phyloP scores from a whole-genome alignment of 2,888 invertebrate genomes.

The Amphimallon solstitiale region DNA sequence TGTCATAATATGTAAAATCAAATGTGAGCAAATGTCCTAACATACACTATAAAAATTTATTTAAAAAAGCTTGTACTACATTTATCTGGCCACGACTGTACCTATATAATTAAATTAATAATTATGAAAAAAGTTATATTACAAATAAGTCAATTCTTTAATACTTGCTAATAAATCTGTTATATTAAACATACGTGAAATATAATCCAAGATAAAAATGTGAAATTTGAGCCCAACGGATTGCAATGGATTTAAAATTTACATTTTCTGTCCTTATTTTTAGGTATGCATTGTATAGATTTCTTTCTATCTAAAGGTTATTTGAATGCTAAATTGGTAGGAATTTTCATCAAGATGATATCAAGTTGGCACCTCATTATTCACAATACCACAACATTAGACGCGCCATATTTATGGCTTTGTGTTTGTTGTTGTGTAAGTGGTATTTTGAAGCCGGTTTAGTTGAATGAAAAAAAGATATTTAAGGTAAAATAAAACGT shows the following conservation, averaged over 20 bases:
- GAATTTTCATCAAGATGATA: neutral
- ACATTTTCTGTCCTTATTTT: neutral
- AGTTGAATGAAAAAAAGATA: constrained; percentile 30
- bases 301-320: neutral
- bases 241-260: neutral
- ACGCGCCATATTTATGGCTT: constrained; percentile 35
- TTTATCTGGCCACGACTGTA: too few species aligned
- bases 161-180: too few species aligned
- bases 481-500: constrained; percentile 16
- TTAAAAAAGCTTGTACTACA: too few species aligned
- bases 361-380: constrained; percentile 11
- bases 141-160: too few species aligned
- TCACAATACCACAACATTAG: too few species aligned
- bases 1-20: too few species aligned
- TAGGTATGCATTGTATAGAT: neutral
- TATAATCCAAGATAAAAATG: too few species aligned
- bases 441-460: constrained; percentile 9
- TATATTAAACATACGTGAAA: too few species aligned
- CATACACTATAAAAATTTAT: too few species aligned
- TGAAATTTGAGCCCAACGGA: neutral
- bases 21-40: too few species aligned
- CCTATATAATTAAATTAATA: too few species aligned
- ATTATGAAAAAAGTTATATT: too few species aligned
- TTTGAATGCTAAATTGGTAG: neutral
- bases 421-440: constrained; percentile 32